Conservation (phyloP, 2,113 vertebrate genomes). For the Thunnus thynnus region DNA sequence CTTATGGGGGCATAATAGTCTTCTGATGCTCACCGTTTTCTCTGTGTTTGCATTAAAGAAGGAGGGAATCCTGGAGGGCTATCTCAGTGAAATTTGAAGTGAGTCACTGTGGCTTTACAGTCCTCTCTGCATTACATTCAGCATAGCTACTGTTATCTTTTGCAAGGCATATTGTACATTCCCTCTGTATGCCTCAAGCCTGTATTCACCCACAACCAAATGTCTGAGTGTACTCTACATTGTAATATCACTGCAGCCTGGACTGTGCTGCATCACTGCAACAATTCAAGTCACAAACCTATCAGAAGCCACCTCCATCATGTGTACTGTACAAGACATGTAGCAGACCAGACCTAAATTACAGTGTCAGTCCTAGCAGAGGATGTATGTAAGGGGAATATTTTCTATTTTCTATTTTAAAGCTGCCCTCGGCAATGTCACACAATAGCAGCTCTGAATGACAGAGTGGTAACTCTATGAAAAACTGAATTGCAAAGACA, state of each 20-base stretch:
- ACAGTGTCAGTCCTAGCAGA: constrained; percentile 36
- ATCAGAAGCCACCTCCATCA: constrained; percentile 46
- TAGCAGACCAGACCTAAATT: constrained; percentile 41
- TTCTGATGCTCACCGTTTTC: constrained; percentile 48
- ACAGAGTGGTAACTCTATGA: constrained; percentile 8
- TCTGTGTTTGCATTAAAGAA: constrained; percentile 55
- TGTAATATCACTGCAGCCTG: constrained; percentile 57
- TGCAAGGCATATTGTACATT: constrained; percentile 54
- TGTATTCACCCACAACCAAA: constrained; percentile 62
- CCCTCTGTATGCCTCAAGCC: constrained; percentile 53
- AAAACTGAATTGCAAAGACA: constrained; percentile 38
- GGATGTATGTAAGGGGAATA: constrained; percentile 49
- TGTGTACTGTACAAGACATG: constrained; percentile 18
- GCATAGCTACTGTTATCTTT: constrained; percentile 59
- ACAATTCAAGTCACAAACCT: constrained; percentile 41
- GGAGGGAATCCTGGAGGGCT: constrained; percentile 45
- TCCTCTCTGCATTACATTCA: constrained; percentile 53
- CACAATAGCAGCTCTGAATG: constrained; percentile 43
- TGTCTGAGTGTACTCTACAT: constrained; percentile 52
- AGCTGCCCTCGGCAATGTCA: constrained; percentile 72
- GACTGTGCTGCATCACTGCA: constrained; percentile 46
- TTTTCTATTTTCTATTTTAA: constrained; percentile 62
- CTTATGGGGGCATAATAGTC: constrained; percentile 33
- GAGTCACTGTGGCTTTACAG: constrained; percentile 57
- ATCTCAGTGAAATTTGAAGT: constrained; percentile 58